Evolutionary conservation across 1,140 invertebrate species (phyloP), one percentile per base, ranked within the genome.

Genomic region (Neodiprion fabricii): DNA sequence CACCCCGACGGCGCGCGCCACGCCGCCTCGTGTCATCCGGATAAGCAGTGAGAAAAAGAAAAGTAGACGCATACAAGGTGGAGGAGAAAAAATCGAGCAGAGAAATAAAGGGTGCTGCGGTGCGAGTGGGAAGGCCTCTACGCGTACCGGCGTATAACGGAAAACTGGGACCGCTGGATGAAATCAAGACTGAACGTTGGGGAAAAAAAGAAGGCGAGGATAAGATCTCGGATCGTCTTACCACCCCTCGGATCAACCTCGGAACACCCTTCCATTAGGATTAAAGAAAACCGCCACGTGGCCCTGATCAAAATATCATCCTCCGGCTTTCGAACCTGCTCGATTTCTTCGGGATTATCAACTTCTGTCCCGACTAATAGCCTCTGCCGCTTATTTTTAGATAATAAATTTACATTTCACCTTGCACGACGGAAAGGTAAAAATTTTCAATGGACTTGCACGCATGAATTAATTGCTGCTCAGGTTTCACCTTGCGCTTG

Each of bases 281-380:
- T 14, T 61, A 14, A 61, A 9, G n/a, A 17, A 61, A 61, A 61
- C 53, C 53, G 53, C 53, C 53, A 61, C 53, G 53, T 61, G 53
- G 53, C 53, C n/a, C 53, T 61, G 53, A 61, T 61, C 53, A 61
- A 61, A 61, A 61, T 61, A 61, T 61, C 53, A 61, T 61, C 53
- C 53, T 61, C 1, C 28, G 28, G n/a, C 53, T 40, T 5, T 40
- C 28, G 2, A 61, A 14, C 53, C 53, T 61, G 53, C 53, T 61
- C 53, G 53, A 61, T 61, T 61, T 61, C 53, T 61, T 14, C 11
- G 3, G 53, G 53, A 61, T 61, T 61, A 61, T 61, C 53, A 9
- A 61, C 53, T 61, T 17, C 53, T 14, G 11, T 17, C 53, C 53
- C 53, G 28, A 5, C 28, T 40, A 40, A 40, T 40, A 40, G 28